A percentile compares a stretch with the other conserved stretches of the same genome.
phyloP scores from a whole-genome alignment of 1,140 invertebrate species.

The Drosophila ambigua region DNA sequence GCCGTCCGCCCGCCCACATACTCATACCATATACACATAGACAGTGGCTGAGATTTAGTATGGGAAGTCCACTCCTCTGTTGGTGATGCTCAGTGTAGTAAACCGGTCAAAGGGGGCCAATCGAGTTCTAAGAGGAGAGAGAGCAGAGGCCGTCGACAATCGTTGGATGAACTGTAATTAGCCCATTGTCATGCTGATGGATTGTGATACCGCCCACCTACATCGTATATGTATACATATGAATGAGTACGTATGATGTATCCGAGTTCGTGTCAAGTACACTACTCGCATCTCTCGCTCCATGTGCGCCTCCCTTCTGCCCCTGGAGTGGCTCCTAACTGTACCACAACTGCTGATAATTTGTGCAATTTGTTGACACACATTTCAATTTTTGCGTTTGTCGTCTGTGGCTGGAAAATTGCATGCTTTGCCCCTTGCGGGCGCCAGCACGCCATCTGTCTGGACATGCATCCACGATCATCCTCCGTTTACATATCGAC shows the following conservation, averaged over 20 bases:
- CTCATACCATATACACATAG: background rate
- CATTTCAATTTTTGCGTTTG: slow-evolving; percentile 63
- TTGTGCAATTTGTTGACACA: slow-evolving; percentile 80
- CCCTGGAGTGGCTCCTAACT: background rate
- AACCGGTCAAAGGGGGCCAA: background rate
- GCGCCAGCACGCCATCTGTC: slow-evolving; percentile 58
- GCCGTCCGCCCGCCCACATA: background rate
- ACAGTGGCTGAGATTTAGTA: slow-evolving; percentile 27
- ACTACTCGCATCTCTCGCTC: too few relatives aligned
- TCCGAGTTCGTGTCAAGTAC: too few relatives aligned
- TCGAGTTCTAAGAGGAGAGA: background rate
- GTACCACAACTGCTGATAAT: slow-evolving; percentile 51
- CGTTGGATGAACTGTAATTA: slow-evolving; percentile 24
- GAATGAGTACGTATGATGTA: too few relatives aligned
- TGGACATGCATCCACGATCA: slow-evolving; percentile 52
- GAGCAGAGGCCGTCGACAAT: too few relatives aligned
- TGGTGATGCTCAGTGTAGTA: background rate
- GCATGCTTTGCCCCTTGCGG: slow-evolving; percentile 28
- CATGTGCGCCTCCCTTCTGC: too few relatives aligned
- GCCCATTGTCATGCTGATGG: slow-evolving; percentile 42
- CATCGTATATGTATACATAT: too few relatives aligned
- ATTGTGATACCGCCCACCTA: slow-evolving; percentile 29
- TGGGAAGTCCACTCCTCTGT: slow-evolving; percentile 11
- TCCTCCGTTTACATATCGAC: slow-evolving; percentile 1
- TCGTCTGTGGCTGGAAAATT: slow-evolving; percentile 38